A percentile compares a stretch with the other conserved stretches of the same genome.
Evolutionary conservation across 2,888 invertebrate species (phyloP).

Genomic region (Microlaimidae sp.): DNA sequence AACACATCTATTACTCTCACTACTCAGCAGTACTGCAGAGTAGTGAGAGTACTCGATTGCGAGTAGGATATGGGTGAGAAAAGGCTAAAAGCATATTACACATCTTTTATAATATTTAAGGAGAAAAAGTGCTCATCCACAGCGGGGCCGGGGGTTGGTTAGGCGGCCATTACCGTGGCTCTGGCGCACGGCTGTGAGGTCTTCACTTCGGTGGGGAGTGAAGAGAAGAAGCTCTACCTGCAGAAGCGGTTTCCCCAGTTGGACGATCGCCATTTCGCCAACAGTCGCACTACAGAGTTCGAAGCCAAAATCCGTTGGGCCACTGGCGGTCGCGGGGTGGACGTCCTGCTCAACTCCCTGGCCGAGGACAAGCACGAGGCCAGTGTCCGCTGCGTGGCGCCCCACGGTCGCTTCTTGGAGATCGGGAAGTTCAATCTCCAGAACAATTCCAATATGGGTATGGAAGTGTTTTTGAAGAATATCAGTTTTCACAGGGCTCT

Average conservation of each 20-base stretch:
- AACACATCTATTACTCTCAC: too few species aligned
- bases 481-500: slow-evolving; percentile 95
- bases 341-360: slow-evolving; percentile 82
- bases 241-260: slow-evolving; percentile 68
- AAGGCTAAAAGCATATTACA: too few species aligned
- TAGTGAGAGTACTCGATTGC: too few species aligned
- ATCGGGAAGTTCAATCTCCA: slow-evolving; percentile 94
- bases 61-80: too few species aligned
- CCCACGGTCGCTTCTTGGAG: slow-evolving; percentile 80
- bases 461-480: slow-evolving; percentile 86
- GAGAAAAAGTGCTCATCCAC: slow-evolving; percentile 59
- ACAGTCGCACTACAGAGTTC: slow-evolving; percentile 72
- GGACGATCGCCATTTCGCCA: slow-evolving; percentile 61
- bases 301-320: slow-evolving; percentile 68
- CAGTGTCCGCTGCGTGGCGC: slow-evolving; percentile 67
- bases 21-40: too few species aligned
- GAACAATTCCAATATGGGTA: slow-evolving; percentile 71
- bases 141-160: slow-evolving; percentile 91
- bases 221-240: slow-evolving; percentile 49
- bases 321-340: slow-evolving; percentile 66
- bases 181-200: slow-evolving; percentile 66
- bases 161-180: slow-evolving; percentile 83
- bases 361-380: slow-evolving; percentile 88
- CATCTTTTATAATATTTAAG: too few species aligned
- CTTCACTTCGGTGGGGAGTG: slow-evolving; percentile 60